Conservation (phyloP, 1,140 invertebrate genomes). For the Diploscapter pachys region DNA sequence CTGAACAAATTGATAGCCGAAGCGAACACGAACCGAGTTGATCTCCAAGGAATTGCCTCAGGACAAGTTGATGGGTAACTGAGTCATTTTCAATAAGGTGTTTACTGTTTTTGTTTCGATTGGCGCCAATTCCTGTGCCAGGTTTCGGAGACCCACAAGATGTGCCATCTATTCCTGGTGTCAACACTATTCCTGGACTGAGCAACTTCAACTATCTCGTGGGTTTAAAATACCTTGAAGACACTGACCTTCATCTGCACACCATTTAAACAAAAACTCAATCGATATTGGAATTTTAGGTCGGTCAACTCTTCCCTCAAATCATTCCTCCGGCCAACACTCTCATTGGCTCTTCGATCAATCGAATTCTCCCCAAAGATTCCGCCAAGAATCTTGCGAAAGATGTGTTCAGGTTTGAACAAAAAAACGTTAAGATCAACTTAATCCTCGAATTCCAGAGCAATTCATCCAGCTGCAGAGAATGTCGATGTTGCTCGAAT, state of each 20-base stretch:
- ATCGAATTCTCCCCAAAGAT: conserved; percentile 55
- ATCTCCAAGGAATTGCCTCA: conserved; percentile 50
- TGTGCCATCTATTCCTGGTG: conserved; percentile 54
- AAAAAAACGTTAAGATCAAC: background rate
- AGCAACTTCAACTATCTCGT: conserved; percentile 59
- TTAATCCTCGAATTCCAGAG: conserved; percentile 22
- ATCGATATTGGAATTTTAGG: conserved; percentile 33
- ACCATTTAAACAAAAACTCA: background rate
- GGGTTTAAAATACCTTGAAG: background rate
- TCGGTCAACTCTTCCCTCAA: conserved; percentile 57
- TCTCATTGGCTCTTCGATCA: conserved; percentile 56
- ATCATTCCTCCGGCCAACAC: conserved; percentile 60
- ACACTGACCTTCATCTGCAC: no score
- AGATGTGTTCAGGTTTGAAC: conserved; percentile 49
- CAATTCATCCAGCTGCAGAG: conserved; percentile 57
- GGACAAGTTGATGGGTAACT: conserved; percentile 52
- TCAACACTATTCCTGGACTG: conserved; percentile 57
- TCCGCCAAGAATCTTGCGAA: conserved; percentile 58
- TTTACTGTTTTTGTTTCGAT: background rate
- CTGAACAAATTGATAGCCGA: conserved; percentile 26
- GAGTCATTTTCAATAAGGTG: no score
- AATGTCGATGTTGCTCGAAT: conserved; percentile 58
- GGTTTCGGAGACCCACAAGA: conserved; percentile 56
- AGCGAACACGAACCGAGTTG: conserved; percentile 27
- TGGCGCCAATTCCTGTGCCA: conserved; percentile 58